Base-by-base conservation (phyloP, 2,797 vertebrate species). In the Taeniopygia guttata region DNA sequence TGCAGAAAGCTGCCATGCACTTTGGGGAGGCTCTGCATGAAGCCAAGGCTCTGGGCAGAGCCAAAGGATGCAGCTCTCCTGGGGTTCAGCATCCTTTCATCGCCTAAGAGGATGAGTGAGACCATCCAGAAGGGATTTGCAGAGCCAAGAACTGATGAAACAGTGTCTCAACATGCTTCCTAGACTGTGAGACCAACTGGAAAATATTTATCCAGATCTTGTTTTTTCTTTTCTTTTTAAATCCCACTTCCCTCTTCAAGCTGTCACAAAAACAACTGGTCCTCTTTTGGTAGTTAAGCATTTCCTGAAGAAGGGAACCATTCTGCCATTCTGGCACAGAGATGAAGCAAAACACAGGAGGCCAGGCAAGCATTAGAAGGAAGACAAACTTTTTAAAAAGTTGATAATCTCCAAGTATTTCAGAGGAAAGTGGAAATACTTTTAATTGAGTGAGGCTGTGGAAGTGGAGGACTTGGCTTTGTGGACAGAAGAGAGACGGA, bases 81-180 rank as follows among this genome's bases (percentile, higher is more conserved):
- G 4, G 55, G 59, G 21, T 11, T 49, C 74, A 51, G 67, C 77
- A 59, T 79, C 92, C 52, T 86, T 88, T 73, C 78, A 56, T 69
- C 42, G 13, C 76, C 40, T 0, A 3, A 52, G 64, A 84, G 51
- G 73, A 66, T 9, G 36, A 68, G 25, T 7, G 51, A 78, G 36
- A 10, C 36, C 40, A 43, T 30, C 56, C 84, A 79, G 78, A 1
- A 84, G 32, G 36, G 51, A 54, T 54, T 89, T 51, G 52, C 49
- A 56, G 49, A 72, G 87, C 84, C 89, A 87, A 83, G 69, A 91
- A 18, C 32, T 0, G 25, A 91, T 80, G 89, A 92, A 93, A 76
- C 93, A 79, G 69, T 42, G 84, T 93, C 93, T 94, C 91, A 90
- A 75, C 68, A 84, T 4, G 76, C 62, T 64, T 89, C 54, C 68